phyloP scores from a whole-genome alignment of 2,797 vertebrate genomes.

The Alca torda region DNA sequence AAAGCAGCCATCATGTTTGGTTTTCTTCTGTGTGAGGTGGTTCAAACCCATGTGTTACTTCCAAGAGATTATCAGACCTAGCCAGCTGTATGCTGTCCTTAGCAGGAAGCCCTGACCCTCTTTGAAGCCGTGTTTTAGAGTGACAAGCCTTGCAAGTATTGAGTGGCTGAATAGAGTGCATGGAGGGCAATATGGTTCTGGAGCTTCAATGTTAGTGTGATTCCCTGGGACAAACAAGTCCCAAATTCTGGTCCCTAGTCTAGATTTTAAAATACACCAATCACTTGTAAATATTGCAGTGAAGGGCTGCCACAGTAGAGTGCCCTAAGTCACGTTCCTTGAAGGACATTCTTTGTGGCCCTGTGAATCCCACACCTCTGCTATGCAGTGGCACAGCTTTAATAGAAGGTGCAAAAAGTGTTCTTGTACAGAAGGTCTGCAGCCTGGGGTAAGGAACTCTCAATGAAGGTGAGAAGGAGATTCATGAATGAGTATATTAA shows the following conservation, averaged over 20 bases:
- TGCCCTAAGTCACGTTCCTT: neutral
- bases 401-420: neutral
- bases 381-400: neutral
- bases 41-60: neutral
- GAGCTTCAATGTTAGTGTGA: neutral
- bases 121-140: neutral
- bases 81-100: neutral
- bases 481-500: neutral
- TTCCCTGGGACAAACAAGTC: neutral
- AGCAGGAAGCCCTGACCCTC: neutral
- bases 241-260: neutral
- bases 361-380: neutral
- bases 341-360: neutral
- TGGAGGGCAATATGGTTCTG: neutral
- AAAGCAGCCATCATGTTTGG: rapidly evolving
- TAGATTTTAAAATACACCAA: neutral
- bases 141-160: neutral
- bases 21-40: neutral
- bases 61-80: neutral
- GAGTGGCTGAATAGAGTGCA: neutral
- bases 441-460: neutral
- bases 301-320: neutral
- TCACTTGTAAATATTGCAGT: neutral
- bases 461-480: neutral
- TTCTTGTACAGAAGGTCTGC: neutral